phyloP scores from a whole-genome alignment of 2,113 vertebrate species.

The Hucho hucho region DNA sequence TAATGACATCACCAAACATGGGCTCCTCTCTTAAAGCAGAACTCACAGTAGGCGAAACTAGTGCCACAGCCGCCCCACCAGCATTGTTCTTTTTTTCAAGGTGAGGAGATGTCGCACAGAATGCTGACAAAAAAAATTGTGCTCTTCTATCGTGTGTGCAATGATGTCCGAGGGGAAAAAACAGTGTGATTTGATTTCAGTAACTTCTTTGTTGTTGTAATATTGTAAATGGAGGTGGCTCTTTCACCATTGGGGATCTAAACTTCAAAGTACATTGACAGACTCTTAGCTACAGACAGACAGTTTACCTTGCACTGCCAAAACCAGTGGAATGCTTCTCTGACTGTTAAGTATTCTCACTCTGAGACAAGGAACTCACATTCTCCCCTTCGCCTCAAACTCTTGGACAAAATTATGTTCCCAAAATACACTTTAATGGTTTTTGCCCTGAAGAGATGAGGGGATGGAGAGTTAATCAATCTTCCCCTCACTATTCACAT shows the following conservation, averaged over 20 bases:
- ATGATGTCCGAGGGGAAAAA: no score
- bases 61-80: no score
- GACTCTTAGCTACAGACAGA: conserved; percentile 8
- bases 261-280: conserved; percentile 16
- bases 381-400: background rate
- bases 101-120: no score
- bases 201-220: no score
- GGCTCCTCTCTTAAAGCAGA: background rate
- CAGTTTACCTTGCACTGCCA: conserved; percentile 22
- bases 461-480: conserved; percentile 28
- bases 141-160: no score
- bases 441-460: conserved; percentile 24
- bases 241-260: background rate
- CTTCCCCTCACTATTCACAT: conserved; percentile 27
- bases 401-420: background rate
- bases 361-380: conserved; percentile 32
- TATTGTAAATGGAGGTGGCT: background rate
- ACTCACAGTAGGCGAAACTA: no score
- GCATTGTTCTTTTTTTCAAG: no score
- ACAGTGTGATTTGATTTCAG: no score
- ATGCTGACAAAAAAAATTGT: no score
- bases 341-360: conserved; percentile 6
- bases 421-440: conserved; percentile 32
- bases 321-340: conserved; percentile 12
- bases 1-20: conserved; percentile 55